These are phyloP conservation scores for Petrolisthes cinctipes DNA, from an alignment of 2,888 invertebrate species.

Conservation along the genomic window DNA sequence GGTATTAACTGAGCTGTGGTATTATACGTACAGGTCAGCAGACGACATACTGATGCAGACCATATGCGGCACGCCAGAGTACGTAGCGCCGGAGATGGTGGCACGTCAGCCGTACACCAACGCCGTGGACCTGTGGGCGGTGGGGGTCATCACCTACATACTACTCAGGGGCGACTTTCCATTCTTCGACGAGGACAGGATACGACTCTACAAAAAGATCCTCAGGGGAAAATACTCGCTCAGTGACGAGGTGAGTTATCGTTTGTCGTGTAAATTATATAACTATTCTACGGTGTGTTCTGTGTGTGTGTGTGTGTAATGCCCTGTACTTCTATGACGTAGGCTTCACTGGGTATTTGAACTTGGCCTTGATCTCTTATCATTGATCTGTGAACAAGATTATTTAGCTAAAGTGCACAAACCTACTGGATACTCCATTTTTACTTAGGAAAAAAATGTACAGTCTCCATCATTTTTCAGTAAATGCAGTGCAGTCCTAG, in stretches of 20 bases:
- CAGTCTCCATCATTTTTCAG: too few species aligned
- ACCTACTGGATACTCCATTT: too few species aligned
- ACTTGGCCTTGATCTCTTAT: too few species aligned
- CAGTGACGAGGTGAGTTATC: slow-evolving; percentile 46
- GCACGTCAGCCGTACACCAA: slow-evolving; percentile 37
- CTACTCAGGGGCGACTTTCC: slow-evolving; percentile 46
- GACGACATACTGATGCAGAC: slow-evolving; percentile 39
- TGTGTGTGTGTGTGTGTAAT: too few species aligned
- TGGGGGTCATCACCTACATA: slow-evolving; percentile 50
- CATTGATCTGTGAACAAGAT: too few species aligned
- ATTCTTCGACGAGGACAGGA: slow-evolving; percentile 34
- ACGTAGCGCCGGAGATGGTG: slow-evolving; percentile 56
- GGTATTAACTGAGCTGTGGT: too few species aligned
- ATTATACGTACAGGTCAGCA: slow-evolving; percentile 29
- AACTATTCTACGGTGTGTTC: background rate
- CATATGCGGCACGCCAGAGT: slow-evolving; percentile 50
- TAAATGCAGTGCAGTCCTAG: too few species aligned
- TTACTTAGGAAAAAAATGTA: too few species aligned
- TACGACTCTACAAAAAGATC: slow-evolving; percentile 44
- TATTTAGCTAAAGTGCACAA: too few species aligned
- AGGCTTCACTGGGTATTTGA: too few species aligned
- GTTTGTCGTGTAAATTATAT: background rate
- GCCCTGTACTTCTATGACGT: too few species aligned
- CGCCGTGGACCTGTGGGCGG: slow-evolving; percentile 57
- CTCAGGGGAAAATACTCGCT: slow-evolving; percentile 24